Conservation (phyloP, 2,888 invertebrate genomes). For the Prosopocoilus inquinatus region DNA sequence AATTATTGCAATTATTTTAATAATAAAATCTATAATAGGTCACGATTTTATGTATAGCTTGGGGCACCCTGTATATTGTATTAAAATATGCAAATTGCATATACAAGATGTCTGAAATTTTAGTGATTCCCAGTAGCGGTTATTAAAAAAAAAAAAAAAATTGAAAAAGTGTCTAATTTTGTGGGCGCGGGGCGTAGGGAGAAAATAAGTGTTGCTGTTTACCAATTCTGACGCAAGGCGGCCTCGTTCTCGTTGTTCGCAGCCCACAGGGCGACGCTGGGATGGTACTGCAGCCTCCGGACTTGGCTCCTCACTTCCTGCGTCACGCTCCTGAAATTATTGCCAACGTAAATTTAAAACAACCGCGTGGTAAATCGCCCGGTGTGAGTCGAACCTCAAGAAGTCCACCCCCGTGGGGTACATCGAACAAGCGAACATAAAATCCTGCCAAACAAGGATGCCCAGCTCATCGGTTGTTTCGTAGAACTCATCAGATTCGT, state of each 20-base stretch:
- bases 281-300: conserved; percentile 77
- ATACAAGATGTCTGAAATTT: no score
- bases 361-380: neutral
- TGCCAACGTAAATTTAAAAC: no score
- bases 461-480: conserved; percentile 82
- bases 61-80: no score
- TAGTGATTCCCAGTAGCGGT: no score
- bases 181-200: no score
- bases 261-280: conserved; percentile 86
- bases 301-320: conserved; percentile 81
- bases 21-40: no score
- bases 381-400: conserved; percentile 48
- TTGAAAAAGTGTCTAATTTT: no score
- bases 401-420: conserved; percentile 79
- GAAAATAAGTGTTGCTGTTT: no score
- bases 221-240: conserved; percentile 80
- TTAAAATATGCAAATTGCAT: no score
- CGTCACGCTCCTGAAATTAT: conserved; percentile 59
- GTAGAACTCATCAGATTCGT: conserved; percentile 90
- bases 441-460: conserved; percentile 95
- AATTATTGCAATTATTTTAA: no score
- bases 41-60: no score
- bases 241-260: conserved; percentile 97
- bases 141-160: no score
- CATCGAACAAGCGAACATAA: conserved; percentile 95